phyloP scores from a whole-genome alignment of 2,113 vertebrate species.

The Ceratotherium simum region DNA sequence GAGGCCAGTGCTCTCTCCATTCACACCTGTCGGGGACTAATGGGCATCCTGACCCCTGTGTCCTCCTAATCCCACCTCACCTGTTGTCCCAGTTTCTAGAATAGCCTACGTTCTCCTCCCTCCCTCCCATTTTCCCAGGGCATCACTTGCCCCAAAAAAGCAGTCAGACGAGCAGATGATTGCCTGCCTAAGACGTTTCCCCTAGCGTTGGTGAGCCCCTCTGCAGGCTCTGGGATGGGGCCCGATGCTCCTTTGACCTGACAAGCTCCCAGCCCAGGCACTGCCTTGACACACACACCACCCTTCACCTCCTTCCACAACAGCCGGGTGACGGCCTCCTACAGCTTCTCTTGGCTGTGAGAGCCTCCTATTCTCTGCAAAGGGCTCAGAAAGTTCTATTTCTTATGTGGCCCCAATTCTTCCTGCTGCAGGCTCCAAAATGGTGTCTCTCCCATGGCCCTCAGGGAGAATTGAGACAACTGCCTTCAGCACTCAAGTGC shows the following conservation, averaged over 20 bases:
- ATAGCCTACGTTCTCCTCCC: background rate
- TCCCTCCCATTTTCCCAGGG: conserved; percentile 66
- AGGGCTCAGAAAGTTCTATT: background rate
- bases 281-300: background rate
- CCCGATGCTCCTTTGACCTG: background rate
- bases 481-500: background rate
- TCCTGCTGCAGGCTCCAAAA: background rate
- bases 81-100: conserved; percentile 70
- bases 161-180: conserved; percentile 62
- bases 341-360: background rate
- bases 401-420: conserved; percentile 27
- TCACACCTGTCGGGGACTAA: background rate
- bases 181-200: background rate
- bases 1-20: background rate
- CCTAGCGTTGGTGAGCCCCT: background rate
- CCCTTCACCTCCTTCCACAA: background rate
- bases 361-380: background rate
- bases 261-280: background rate
- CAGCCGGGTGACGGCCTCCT: background rate
- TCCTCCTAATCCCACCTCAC: conserved; percentile 38
- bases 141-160: conserved; percentile 69
- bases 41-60: conserved; percentile 27
- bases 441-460: background rate
- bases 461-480: background rate
- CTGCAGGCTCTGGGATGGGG: background rate